A percentile compares a stretch with the other conserved stretches of the same genome.
phyloP scores from a whole-genome alignment of 2,113 vertebrate species.

The Merops nubicus region DNA sequence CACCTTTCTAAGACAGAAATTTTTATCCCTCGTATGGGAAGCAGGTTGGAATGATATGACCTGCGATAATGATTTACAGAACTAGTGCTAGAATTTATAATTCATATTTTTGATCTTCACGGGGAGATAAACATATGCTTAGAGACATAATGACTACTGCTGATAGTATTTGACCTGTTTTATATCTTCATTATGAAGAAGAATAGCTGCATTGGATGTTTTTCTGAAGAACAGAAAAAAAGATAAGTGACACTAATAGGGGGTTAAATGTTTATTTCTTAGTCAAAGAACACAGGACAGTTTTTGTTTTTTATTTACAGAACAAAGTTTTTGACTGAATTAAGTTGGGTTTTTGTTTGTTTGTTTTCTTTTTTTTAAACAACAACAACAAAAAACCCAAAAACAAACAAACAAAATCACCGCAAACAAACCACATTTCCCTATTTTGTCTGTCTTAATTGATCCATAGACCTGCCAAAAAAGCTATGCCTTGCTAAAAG shows the following conservation, averaged over 20 bases:
- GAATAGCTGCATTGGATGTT: not conserved
- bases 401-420: too few species aligned
- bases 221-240: not conserved
- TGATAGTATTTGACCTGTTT: not conserved
- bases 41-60: not conserved
- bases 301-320: not conserved
- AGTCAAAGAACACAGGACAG: not conserved
- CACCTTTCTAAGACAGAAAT: not conserved
- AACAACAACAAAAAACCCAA: too few species aligned
- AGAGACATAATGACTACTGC: not conserved
- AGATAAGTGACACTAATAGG: not conserved
- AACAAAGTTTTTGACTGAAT: not conserved
- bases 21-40: not conserved
- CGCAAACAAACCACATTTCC: too few species aligned
- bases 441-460: not conserved
- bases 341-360: not conserved
- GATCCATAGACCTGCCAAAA: not conserved
- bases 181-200: not conserved
- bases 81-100: not conserved
- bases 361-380: too few species aligned
- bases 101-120: not conserved
- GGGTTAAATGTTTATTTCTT: not conserved
- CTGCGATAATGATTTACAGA: not conserved
- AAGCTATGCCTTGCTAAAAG: not conserved
- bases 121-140: not conserved